Percentiles rank a stretch among this genome's conserved stretches.
These are phyloP conservation scores for Lordiphosa fenestrarum DNA, from an alignment of 2,888 invertebrate species.

Conservation along the genomic window DNA sequence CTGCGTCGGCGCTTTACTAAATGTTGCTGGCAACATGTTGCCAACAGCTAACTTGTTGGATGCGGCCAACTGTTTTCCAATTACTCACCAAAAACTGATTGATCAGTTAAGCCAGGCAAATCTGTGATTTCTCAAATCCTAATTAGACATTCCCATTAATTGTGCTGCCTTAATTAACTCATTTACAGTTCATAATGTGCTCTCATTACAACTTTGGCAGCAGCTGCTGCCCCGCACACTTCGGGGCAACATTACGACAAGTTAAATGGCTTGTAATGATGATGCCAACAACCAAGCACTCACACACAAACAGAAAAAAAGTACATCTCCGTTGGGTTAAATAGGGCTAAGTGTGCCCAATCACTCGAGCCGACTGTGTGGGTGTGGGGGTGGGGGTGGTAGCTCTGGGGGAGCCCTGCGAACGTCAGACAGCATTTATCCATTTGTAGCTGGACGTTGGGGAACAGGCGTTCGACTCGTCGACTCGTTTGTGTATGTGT, in stretches of 20 bases:
- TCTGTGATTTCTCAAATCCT: slow-evolving; percentile 27
- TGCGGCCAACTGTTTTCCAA: slow-evolving; percentile 35
- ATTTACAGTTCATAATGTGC: slow-evolving; percentile 68
- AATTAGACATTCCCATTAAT: slow-evolving; percentile 47
- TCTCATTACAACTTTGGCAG: slow-evolving; percentile 21
- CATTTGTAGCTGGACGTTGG: slow-evolving; percentile 64
- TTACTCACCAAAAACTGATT: no score
- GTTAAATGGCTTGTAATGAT: slow-evolving; percentile 77
- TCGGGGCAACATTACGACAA: slow-evolving; percentile 71
- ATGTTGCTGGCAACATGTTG: slow-evolving; percentile 66
- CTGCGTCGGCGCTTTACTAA: slow-evolving; percentile 54
- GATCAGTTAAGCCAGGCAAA: slow-evolving; percentile 1
- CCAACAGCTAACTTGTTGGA: slow-evolving; percentile 65
- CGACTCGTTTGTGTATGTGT: slow-evolving; percentile 39
- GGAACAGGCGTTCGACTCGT: slow-evolving; percentile 23
- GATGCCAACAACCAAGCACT: slow-evolving; percentile 40
- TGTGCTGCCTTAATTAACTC: slow-evolving; percentile 66
- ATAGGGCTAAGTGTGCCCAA: slow-evolving; percentile 68
- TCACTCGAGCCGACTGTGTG: slow-evolving; percentile 46
- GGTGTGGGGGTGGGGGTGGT: slow-evolving; percentile 8
- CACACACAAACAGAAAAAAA: slow-evolving; percentile 6
- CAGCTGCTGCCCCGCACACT: slow-evolving; percentile 34
- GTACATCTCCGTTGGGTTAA: slow-evolving; percentile 39
- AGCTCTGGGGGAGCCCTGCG: slow-evolving; percentile 26
- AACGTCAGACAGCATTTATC: slow-evolving; percentile 74